Conservation (phyloP, 2,888 invertebrate genomes). For the Dolomedes plantarius region DNA sequence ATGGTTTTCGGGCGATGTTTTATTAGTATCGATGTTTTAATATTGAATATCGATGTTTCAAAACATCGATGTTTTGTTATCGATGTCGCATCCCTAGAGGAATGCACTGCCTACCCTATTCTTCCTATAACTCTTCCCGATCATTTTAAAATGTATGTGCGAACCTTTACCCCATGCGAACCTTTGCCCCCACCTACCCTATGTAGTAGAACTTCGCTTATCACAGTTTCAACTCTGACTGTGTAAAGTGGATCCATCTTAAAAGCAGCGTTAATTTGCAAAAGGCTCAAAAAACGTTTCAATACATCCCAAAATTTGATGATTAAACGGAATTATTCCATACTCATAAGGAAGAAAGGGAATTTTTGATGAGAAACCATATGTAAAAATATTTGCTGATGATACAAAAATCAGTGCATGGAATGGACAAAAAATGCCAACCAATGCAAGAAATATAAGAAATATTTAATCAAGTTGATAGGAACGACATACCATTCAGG, state of each 20-base stretch:
- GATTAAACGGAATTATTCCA: neutral
- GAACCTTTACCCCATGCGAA: no score
- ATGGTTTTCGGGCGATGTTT: no score
- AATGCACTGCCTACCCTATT: no score
- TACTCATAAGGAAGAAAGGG: neutral
- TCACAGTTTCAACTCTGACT: neutral
- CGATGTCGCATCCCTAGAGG: no score
- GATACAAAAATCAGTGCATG: neutral
- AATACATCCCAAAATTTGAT: neutral
- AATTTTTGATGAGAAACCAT: neutral
- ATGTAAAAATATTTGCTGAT: neutral
- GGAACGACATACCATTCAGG: neutral
- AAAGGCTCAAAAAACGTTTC: neutral
- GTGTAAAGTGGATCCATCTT: neutral
- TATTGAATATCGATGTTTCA: no score
- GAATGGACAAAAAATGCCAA: neutral
- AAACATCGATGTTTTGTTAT: no score
- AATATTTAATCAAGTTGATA: neutral
- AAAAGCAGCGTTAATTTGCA: neutral
- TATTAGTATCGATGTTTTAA: no score
- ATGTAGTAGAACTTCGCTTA: neutral
- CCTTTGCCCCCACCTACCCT: no score
- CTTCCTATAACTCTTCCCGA: no score
- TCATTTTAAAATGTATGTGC: no score
- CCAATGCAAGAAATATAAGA: neutral